These are phyloP conservation scores for Psittacara wagleri DNA, from an alignment of 2,113 vertebrate species.

Conservation along the genomic window DNA sequence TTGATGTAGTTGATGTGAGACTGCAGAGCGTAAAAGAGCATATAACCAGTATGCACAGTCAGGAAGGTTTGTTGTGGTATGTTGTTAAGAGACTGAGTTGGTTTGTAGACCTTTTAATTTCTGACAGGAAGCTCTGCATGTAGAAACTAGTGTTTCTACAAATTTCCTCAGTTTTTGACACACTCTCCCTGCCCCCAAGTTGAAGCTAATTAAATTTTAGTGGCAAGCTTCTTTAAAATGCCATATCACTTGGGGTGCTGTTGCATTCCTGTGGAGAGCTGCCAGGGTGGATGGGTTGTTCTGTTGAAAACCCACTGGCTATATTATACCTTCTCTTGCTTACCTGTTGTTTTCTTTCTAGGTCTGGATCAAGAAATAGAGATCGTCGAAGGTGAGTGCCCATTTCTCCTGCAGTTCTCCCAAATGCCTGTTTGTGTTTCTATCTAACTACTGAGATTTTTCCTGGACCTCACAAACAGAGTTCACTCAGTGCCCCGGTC, in stretches of 20 bases:
- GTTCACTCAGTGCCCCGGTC: background rate
- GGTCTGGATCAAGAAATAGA: slow-evolving; percentile 89
- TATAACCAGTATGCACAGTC: background rate
- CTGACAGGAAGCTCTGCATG: background rate
- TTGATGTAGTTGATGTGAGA: background rate
- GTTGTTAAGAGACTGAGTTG: background rate
- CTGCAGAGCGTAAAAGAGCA: background rate
- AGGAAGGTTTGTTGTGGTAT: background rate
- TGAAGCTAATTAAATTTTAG: background rate
- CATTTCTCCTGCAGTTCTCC: background rate
- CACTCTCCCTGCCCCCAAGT: background rate
- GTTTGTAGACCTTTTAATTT: background rate
- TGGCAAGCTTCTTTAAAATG: background rate
- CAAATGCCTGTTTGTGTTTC: background rate
- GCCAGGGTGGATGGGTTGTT: background rate
- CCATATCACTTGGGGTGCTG: background rate
- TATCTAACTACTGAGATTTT: background rate
- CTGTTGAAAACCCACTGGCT: background rate
- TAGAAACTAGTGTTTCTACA: background rate
- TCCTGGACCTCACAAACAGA: background rate
- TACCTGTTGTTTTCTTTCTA: slow-evolving; percentile 46
- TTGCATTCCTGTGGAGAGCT: background rate
- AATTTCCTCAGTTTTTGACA: background rate
- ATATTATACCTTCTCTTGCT: background rate
- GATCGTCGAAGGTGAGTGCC: slow-evolving; percentile 81